Base-by-base conservation (phyloP, 2,113 vertebrate genomes). In the Engystomops pustulosus region DNA sequence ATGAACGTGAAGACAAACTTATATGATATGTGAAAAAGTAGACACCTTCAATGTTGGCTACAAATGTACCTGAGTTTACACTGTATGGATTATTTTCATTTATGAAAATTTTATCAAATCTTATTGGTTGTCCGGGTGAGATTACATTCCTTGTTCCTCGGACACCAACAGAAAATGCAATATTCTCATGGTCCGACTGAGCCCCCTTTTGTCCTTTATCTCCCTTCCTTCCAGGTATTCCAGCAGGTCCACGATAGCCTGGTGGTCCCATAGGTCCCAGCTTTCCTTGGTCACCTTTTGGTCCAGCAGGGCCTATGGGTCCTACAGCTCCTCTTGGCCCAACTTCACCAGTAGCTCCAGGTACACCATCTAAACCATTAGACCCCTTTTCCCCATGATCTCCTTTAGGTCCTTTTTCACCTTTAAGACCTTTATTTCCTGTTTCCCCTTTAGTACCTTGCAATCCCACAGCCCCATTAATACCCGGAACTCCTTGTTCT, bases 101-200 rank as follows among this genome's bases (percentile, higher is more conserved):
- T 53, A 87, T 72, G 34, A 88, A 86, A 83, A 86, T 30, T 6
- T 81, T 89, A 36, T 86, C 69, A 85, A 88, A 87, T 45, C 4
- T 83, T 51, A 89, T 60, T 55, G 86, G 82, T 14, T 60, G 62
- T 69, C 72, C 86, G 65, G 47, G 41, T 49, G 36, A 41, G 45
- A 86, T 44, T n/a, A 76, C 17, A 45, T 83, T 69, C 45, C 47
- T 58, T 17, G 47, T 78, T 12, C 77, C 67, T 36, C 71, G 34
- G 44, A 87, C 41, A 58, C 25, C 67, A 41, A 75, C 86, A 36
- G 86, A 75, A 79, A 89, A 88, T 77, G 81, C 80, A 55, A 23
- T 25, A 17, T 34, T 71, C 60, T 83, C 27, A 58, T 82, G 67
- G 41, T 65, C 32, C 60, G 41, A 65, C 12, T 51, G 18, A 0